Evolutionary conservation across 2,113 vertebrate species (phyloP).

Genomic region (Phylloscopus whistleri): DNA sequence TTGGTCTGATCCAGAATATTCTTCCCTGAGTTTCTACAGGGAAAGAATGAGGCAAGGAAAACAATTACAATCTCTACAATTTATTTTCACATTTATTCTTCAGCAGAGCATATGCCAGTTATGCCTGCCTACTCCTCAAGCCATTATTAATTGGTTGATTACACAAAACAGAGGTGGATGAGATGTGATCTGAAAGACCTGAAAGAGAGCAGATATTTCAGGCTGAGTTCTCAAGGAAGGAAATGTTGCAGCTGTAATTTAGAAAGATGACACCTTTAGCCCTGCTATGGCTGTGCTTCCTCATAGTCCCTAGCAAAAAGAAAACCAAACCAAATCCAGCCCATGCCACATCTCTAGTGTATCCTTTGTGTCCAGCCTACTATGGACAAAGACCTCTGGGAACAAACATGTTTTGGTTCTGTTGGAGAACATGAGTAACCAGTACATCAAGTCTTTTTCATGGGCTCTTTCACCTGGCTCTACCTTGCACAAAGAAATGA

Average conservation of each 20-base stretch:
- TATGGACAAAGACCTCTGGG: not conserved
- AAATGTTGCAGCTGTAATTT: not conserved
- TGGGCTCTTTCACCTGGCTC: not conserved
- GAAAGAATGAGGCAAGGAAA: not conserved
- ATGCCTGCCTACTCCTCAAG: not conserved
- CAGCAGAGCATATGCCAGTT: not conserved
- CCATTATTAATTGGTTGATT: slow-evolving; percentile 17
- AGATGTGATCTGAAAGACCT: not conserved
- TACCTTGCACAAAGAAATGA: not conserved
- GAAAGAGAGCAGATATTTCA: not conserved
- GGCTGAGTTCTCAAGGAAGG: not conserved
- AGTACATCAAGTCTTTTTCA: not conserved
- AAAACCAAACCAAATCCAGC: not conserved
- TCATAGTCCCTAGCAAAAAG: not conserved
- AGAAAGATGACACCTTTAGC: not conserved
- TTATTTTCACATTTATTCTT: not conserved
- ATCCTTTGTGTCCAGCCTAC: not conserved
- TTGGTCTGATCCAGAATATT: not conserved
- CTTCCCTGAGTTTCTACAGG: not conserved
- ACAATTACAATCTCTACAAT: not conserved
- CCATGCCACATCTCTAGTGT: fast-evolving
- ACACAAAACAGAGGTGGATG: not conserved
- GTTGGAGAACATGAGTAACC: not conserved
- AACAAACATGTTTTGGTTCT: not conserved
- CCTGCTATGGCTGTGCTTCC: not conserved